phyloP scores from a whole-genome alignment of 2,113 vertebrate genomes.

The Maccullochella peelii region DNA sequence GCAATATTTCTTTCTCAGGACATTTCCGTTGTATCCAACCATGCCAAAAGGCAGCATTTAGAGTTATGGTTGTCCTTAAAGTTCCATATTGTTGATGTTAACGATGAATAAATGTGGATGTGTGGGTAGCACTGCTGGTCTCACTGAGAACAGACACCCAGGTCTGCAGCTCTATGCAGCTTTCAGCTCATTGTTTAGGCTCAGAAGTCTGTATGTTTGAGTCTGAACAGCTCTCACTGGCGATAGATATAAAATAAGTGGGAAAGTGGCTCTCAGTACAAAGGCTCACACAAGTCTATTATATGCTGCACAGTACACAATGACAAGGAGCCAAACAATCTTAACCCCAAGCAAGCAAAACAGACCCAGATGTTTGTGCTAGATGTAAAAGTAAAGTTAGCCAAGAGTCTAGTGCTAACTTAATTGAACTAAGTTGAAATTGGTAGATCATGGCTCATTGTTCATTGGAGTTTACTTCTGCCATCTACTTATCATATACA shows the following conservation, averaged over 20 bases:
- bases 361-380: neutral
- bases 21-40: neutral
- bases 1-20: neutral
- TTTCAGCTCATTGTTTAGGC: slow-evolving; percentile 15
- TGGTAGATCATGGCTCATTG: neutral
- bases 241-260: neutral
- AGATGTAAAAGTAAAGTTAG: neutral
- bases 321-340: slow-evolving; percentile 2
- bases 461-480: neutral
- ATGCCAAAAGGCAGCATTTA: neutral
- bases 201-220: neutral
- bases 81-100: neutral
- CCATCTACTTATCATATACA: neutral
- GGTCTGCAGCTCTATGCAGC: slow-evolving; percentile 16
- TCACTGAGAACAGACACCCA: neutral
- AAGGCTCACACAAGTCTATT: neutral
- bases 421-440: neutral
- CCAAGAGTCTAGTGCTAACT: neutral
- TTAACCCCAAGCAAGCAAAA: neutral
- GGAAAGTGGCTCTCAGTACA: neutral
- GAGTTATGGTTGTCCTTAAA: neutral
- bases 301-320: neutral
- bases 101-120: neutral
- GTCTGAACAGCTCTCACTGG: neutral
- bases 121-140: neutral